Evolutionary conservation across 2,797 vertebrate genomes (phyloP).

Genomic region (Salarias fasciatus): DNA sequence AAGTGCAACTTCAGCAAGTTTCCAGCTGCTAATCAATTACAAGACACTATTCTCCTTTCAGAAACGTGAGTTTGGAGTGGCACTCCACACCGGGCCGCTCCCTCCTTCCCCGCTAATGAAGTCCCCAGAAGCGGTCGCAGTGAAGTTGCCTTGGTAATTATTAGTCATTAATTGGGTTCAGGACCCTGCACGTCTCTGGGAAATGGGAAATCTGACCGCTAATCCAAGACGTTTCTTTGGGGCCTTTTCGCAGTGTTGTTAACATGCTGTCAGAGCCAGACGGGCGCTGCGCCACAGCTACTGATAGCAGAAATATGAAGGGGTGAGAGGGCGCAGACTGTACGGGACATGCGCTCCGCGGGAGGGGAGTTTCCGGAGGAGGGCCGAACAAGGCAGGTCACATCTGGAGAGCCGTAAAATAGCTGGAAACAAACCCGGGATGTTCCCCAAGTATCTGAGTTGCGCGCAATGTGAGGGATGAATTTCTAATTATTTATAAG

Average conservation of each 20-base stretch:
- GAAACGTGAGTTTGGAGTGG: conserved; percentile 27
- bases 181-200: conserved; percentile 86
- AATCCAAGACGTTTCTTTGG: conserved; percentile 78
- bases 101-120: conserved; percentile 60
- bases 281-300: conserved; percentile 46
- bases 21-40: conserved; percentile 38
- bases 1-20: too few species aligned
- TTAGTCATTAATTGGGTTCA: conserved; percentile 95
- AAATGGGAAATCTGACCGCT: conserved; percentile 87
- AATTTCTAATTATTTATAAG: too few species aligned
- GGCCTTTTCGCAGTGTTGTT: conserved; percentile 62
- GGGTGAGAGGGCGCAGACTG: conserved; percentile 60
- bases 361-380: conserved; percentile 5
- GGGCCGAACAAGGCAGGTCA: neutral
- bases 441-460: neutral
- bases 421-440: neutral
- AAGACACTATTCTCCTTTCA: neutral
- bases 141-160: conserved; percentile 86
- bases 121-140: conserved; percentile 69
- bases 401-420: conserved; percentile 16
- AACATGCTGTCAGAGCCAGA: conserved; percentile 71
- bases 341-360: conserved; percentile 27
- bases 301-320: conserved; percentile 53
- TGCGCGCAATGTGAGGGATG: too few species aligned
- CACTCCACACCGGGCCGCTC: conserved; percentile 23